Conservation (phyloP, 2,113 vertebrate species). For the Rhynchomys soricoides region DNA sequence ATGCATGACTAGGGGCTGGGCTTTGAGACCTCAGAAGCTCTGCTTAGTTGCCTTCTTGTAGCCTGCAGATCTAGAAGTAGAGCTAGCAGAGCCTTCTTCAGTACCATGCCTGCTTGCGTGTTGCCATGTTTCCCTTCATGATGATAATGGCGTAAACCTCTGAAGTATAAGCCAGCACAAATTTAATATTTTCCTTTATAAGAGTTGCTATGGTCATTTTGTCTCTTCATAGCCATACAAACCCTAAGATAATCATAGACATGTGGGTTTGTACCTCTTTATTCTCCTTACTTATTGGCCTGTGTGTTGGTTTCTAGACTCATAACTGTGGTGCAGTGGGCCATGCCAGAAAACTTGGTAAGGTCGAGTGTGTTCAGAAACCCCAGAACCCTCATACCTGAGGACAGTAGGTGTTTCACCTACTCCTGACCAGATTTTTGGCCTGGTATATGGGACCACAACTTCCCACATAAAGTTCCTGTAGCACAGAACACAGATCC, state of each 20-base stretch:
- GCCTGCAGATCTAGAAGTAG: too few species aligned
- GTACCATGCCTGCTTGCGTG: not conserved
- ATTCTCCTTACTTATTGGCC: not conserved
- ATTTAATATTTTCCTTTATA: not conserved
- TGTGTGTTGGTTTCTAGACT: not conserved
- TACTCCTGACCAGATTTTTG: too few species aligned
- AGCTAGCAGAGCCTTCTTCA: not conserved
- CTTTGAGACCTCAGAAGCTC: not conserved
- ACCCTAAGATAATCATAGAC: not conserved
- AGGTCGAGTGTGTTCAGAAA: too few species aligned
- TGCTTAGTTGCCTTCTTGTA: not conserved
- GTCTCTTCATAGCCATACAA: not conserved
- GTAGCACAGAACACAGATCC: too few species aligned
- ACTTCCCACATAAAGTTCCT: too few species aligned
- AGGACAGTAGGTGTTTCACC: too few species aligned
- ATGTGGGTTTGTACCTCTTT: not conserved
- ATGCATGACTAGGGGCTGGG: not conserved
- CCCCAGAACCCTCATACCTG: too few species aligned
- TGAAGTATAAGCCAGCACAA: not conserved
- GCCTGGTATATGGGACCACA: too few species aligned
- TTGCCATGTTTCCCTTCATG: not conserved
- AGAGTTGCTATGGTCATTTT: not conserved
- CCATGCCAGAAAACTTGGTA: too few species aligned
- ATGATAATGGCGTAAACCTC: not conserved
- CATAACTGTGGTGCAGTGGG: too few species aligned